Evolutionary conservation across 2,113 vertebrate genomes (phyloP).

Genomic region (Globicephala melas): DNA sequence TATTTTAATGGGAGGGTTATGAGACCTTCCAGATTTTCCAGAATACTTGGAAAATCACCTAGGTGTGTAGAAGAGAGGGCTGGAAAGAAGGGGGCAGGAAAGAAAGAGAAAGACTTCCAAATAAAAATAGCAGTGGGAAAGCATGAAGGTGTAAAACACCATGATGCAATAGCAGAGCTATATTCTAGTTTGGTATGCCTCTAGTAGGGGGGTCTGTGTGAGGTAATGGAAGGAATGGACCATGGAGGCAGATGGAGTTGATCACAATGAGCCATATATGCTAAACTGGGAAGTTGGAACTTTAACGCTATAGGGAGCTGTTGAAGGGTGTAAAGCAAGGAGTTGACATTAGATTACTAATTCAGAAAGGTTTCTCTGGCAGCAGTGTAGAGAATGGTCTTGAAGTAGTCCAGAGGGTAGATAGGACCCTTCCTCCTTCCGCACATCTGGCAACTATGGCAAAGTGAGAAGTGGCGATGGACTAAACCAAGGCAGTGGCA

Average conservation of each 20-base stretch:
- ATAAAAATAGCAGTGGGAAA: not conserved
- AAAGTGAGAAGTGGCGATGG: not conserved
- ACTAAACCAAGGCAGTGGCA: not conserved
- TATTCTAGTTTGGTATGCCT: not conserved
- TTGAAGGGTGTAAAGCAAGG: not conserved
- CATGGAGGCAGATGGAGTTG: not conserved
- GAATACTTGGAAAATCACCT: not conserved
- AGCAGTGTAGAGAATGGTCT: not conserved
- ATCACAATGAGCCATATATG: not conserved
- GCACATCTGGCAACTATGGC: not conserved
- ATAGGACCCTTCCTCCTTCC: not conserved
- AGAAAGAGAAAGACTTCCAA: not conserved
- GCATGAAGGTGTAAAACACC: not conserved
- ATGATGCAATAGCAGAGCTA: not conserved
- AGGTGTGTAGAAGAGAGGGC: not conserved
- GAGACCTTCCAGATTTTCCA: not conserved
- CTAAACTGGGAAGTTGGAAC: not conserved
- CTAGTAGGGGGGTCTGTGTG: not conserved
- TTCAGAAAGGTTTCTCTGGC: constrained; percentile 1
- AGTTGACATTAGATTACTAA: constrained; percentile 4
- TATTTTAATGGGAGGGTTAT: not conserved
- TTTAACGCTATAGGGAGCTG: not conserved
- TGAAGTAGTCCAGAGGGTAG: not conserved
- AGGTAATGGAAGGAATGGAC: constrained; percentile 40
- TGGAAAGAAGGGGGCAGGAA: not conserved